These are phyloP conservation scores for Acomys russatus DNA, from an alignment of 2,797 vertebrate genomes.

Conservation along the genomic window DNA sequence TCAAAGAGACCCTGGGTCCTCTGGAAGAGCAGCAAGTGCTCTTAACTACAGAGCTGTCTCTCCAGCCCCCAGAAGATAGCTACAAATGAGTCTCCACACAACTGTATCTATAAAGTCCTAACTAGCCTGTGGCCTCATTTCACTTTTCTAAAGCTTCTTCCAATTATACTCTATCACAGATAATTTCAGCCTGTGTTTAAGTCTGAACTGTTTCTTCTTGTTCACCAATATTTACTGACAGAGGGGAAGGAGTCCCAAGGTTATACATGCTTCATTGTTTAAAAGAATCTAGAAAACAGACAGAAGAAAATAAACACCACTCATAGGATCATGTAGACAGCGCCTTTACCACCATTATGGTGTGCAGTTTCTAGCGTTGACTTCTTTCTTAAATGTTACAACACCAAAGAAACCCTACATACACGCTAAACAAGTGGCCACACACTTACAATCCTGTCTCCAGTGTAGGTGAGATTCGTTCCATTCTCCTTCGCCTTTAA, in stretches of 20 bases:
- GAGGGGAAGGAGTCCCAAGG: not conserved
- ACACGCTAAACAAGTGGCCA: conserved; percentile 25
- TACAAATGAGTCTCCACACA: not conserved
- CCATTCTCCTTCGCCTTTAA: conserved; percentile 87
- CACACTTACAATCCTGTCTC: conserved; percentile 87
- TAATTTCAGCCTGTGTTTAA: conserved; percentile 39
- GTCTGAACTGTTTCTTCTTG: conserved; percentile 44
- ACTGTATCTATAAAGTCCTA: not conserved
- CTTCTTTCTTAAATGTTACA: conserved; percentile 60
- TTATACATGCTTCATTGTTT: conserved; percentile 1
- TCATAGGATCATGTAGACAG: not conserved
- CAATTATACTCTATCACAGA: not conserved
- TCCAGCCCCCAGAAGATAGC: not conserved
- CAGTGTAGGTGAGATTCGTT: conserved; percentile 85
- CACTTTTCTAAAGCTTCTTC: conserved; percentile 63
- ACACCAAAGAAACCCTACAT: not conserved
- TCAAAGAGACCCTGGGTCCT: not conserved
- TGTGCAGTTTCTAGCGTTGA: not conserved
- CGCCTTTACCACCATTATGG: conserved; percentile 40
- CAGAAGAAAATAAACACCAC: conserved; percentile 60
- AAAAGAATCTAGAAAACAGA: conserved; percentile 43
- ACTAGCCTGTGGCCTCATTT: not conserved
- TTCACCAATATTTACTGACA: conserved; percentile 54
- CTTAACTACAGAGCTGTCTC: not conserved
- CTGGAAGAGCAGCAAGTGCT: not conserved